A percentile compares a stretch with the other conserved stretches of the same genome.
Evolutionary conservation across 2,113 vertebrate genomes (phyloP).

Genomic region (Larimichthys crocea): DNA sequence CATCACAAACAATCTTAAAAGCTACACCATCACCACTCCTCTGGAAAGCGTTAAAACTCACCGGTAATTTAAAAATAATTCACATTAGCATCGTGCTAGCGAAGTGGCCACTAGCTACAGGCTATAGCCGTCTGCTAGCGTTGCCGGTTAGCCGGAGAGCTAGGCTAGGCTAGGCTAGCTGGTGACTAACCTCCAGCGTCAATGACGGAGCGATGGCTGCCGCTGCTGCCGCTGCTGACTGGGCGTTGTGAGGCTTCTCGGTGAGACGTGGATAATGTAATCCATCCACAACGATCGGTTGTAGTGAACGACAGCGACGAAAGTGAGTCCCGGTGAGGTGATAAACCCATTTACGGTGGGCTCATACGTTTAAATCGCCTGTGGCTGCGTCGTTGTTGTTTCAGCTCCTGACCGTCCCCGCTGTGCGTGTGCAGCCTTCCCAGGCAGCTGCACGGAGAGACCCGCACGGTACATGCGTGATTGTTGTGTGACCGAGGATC

Average conservation of each 20-base stretch:
- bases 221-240: conserved; percentile 33
- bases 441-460: conserved; percentile 53
- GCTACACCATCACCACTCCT: neutral
- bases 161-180: conserved; percentile 30
- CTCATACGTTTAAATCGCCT: neutral
- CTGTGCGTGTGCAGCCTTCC: conserved; percentile 16
- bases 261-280: conserved; percentile 48
- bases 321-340: conserved; percentile 5
- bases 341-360: conserved; percentile 74
- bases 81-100: conserved; percentile 20
- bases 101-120: neutral
- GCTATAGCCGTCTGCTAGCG: neutral
- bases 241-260: conserved; percentile 66
- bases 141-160: conserved; percentile 34
- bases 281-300: conserved; percentile 75
- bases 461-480: conserved; percentile 54
- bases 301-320: conserved; percentile 28
- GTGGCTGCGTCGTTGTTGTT: neutral
- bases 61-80: too few species aligned
- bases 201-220: conserved; percentile 66
- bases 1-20: neutral
- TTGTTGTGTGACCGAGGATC: conserved; percentile 47
- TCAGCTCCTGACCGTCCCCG: accelerated
- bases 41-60: neutral
- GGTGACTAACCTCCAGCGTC: conserved; percentile 74